Conservation (phyloP, 1,140 invertebrate genomes). For the Drosophila ogumai region DNA sequence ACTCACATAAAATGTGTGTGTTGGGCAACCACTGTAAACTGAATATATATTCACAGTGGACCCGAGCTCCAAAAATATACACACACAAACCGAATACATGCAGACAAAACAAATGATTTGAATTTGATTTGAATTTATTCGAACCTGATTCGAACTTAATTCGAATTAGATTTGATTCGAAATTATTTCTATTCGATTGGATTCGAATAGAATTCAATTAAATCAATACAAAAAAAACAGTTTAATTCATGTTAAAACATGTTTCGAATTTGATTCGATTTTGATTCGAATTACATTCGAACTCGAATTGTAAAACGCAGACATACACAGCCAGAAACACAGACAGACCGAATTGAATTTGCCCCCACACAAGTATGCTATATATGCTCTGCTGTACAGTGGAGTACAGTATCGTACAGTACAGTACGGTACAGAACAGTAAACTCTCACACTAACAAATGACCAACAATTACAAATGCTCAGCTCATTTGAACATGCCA, state of each 20-base stretch:
- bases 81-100: constrained; percentile 9
- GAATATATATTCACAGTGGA: constrained; percentile 17
- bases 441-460: constrained; percentile 26
- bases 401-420: constrained; percentile 1
- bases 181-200: constrained; percentile 1
- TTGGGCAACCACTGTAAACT: constrained; percentile 17
- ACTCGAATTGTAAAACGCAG: constrained; percentile 11
- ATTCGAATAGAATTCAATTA: not conserved
- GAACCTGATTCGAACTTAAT: not conserved
- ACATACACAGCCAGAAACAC: constrained; percentile 34
- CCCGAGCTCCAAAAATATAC: constrained; percentile 13
- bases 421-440: constrained; percentile 7
- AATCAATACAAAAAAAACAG: not conserved
- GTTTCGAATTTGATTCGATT: constrained; percentile 8
- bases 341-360: constrained; percentile 38
- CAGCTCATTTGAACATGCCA: constrained; percentile 46
- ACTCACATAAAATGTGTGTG: constrained; percentile 2
- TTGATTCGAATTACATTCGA: not conserved
- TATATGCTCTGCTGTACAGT: constrained; percentile 5
- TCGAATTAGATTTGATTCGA: constrained; percentile 2
- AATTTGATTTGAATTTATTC: constrained; percentile 11
- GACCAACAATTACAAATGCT: constrained; percentile 30
- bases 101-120: constrained; percentile 19
- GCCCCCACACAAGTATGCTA: constrained; percentile 42
- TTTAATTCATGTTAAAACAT: too few species aligned